phyloP scores from a whole-genome alignment of 2,888 invertebrate species.

The Rambutsinella grinnellia region DNA sequence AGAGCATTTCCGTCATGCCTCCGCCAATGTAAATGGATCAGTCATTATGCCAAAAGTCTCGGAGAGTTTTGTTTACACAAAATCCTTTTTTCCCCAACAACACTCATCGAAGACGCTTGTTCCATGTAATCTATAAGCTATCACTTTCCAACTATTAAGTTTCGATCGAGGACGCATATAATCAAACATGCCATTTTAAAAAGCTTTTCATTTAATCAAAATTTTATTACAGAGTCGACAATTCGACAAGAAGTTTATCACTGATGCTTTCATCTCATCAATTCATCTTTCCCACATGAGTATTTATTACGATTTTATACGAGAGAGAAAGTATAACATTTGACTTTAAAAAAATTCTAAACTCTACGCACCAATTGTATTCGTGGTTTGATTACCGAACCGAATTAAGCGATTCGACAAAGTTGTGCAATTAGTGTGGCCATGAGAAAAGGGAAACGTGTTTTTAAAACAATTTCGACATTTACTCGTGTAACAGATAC shows the following conservation, averaged over 20 bases:
- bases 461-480: neutral
- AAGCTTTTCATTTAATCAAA: too few species aligned
- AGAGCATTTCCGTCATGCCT: neutral
- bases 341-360: constrained; percentile 45
- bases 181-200: too few species aligned
- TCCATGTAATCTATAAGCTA: neutral
- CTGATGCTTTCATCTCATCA: too few species aligned
- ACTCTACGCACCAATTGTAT: constrained; percentile 1
- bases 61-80: neutral
- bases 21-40: neutral
- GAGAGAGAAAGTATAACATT: too few species aligned
- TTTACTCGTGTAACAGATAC: constrained; percentile 44
- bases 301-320: too few species aligned
- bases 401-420: neutral
- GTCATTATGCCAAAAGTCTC: neutral
- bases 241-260: too few species aligned
- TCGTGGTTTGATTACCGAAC: constrained; percentile 14
- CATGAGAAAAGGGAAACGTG: neutral
- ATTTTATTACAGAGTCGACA: too few species aligned
- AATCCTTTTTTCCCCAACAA: neutral
- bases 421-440: neutral
- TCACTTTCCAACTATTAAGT: neutral
- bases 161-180: neutral
- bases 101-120: neutral
- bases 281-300: too few species aligned